Conservation (phyloP, 2,888 invertebrate genomes). For the Luffia ferchaultella region DNA sequence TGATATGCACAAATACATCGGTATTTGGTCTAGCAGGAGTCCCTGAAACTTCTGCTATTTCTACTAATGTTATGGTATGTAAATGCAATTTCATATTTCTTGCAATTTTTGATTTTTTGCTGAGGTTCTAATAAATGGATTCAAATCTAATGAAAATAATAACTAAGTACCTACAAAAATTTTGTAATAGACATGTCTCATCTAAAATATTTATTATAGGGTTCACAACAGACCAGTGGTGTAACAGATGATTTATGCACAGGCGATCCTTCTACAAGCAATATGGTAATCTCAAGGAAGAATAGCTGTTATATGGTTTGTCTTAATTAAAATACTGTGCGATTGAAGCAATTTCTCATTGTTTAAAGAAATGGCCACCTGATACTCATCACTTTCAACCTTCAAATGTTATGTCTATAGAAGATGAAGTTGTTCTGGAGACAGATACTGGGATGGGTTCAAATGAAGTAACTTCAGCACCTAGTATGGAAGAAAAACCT, state of each 20-base stretch:
- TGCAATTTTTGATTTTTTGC: too few relatives aligned
- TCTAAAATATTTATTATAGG: slow-evolving; percentile 15
- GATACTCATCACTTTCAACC: slow-evolving; percentile 28
- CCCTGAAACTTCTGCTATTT: slow-evolving; percentile 31
- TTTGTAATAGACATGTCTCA: too few relatives aligned
- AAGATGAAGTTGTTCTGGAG: slow-evolving; percentile 21
- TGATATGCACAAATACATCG: slow-evolving; percentile 36
- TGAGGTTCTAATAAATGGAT: too few relatives aligned
- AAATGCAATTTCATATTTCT: too few relatives aligned
- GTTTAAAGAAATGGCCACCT: slow-evolving; percentile 32
- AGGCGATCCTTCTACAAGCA: slow-evolving; percentile 26
- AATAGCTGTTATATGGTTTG: not conserved
- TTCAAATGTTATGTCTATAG: slow-evolving; percentile 27
- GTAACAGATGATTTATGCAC: slow-evolving; percentile 24
- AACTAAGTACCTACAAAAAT: too few relatives aligned
- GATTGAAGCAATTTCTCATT: too few relatives aligned
- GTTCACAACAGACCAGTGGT: slow-evolving; percentile 22
- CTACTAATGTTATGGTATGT: slow-evolving; percentile 24
- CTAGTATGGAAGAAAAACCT: slow-evolving; percentile 23
- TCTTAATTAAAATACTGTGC: not conserved
- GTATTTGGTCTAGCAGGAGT: slow-evolving; percentile 35
- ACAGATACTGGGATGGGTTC: slow-evolving; percentile 28
- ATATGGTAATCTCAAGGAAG: slow-evolving; percentile 25
- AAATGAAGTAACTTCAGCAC: slow-evolving; percentile 34
- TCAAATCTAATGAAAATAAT: too few relatives aligned